Evolutionary conservation across 2,797 vertebrate genomes (phyloP), one percentile per base, ranked within the genome.

Genomic region (Sebastes iracundus): DNA sequence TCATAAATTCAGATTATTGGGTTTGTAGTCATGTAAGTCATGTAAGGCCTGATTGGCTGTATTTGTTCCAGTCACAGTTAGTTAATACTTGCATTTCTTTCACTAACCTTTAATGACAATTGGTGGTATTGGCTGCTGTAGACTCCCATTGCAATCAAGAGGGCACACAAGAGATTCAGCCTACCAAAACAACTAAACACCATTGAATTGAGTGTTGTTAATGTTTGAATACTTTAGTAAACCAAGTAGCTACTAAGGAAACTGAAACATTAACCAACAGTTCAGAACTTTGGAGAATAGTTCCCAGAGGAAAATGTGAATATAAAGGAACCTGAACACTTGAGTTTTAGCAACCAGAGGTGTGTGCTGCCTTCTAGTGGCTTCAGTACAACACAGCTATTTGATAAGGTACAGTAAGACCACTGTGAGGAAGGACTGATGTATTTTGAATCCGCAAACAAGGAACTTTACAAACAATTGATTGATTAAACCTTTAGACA

Each of bases 331-430:
- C 16, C 22, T 9, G 5, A 52, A 55, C 10, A 14, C 33, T 23
- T 22, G 10, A 11, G 2, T 66, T 68, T 30, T 1, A 58, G 8
- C 30, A 61, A 18, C 12, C n/a, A 18, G 76, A 65, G 74, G 75
- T 20, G 30, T 83, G 25, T 89, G 86, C 84, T 90, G 87, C 80
- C 91, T 4, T 78, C 92, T 88, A 87, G 79, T 87, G 92, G 83
- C 52, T 16, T 52, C 16, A 18, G 12, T 23, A 55, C 18, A 72
- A 12, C 11, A 53, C 10, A 72, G 7, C 58, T 6, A 1, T 8
- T 27, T 30, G 6, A 35, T 12, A 9, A 53, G 4, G 25, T 56
- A 2, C 23, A 55, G 18, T 12, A 20, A 16, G 60, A 63, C 6
- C 14, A 61, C 13, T 33, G 20, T 1, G 13, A 71, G 1, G 53